Evolutionary conservation across 2,113 vertebrate species (phyloP).

Genomic region (Ceyx margarethae): DNA sequence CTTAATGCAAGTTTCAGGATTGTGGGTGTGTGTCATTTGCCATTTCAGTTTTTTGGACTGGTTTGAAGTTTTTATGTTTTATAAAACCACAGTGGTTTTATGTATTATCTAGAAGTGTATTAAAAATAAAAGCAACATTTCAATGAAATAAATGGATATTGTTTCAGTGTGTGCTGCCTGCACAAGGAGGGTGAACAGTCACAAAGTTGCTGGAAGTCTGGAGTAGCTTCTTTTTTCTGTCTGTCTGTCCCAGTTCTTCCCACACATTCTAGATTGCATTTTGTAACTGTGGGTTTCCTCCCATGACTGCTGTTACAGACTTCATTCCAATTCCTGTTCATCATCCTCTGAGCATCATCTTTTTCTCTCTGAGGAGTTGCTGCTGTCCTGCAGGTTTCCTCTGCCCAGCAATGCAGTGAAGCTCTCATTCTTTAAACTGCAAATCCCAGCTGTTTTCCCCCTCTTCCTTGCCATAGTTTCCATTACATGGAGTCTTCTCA

Average conservation of each 20-base stretch:
- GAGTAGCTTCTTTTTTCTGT: neutral
- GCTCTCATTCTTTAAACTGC: neutral
- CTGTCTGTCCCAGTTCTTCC: neutral
- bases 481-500: fast-evolving
- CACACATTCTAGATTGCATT: neutral
- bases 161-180: neutral
- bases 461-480: neutral
- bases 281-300: neutral
- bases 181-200: neutral
- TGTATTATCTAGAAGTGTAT: neutral
- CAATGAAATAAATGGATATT: neutral
- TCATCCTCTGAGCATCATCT: neutral
- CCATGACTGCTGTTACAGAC: neutral
- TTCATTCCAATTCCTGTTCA: constrained; percentile 1
- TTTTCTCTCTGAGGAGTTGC: neutral
- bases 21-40: neutral
- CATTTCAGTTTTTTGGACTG: neutral
- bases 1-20: neutral
- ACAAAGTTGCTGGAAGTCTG: neutral
- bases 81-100: neutral
- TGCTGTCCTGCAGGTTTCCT: neutral
- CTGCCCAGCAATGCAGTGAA: neutral
- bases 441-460: neutral
- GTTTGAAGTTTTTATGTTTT: neutral
- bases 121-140: constrained; percentile 24